Base-by-base conservation (phyloP, 2,888 invertebrate species). In the Mythimna albipuncta region DNA sequence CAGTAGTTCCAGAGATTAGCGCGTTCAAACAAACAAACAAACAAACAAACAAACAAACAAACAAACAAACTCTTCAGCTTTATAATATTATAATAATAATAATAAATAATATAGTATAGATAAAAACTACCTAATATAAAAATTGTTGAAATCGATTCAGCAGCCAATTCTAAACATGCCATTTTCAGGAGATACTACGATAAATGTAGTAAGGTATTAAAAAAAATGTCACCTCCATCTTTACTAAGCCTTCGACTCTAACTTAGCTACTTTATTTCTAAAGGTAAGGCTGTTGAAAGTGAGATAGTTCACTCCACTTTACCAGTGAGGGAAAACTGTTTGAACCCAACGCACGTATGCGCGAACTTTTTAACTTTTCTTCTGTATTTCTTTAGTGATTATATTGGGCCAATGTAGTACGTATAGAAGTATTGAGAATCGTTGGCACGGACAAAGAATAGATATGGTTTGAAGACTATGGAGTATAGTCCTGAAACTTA, bases 221-320 rank as follows among this genome's bases (percentile, higher is more conserved):
- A 58, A 62, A 54, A 38, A 76, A 63, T 89, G 75, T 87, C 93
- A 54, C 76, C 86, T 94, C 93, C 88, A 89, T 26, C 3, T 9
- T 77, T 69, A 58, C 64, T 79, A 87, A 89, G 88, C 89, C 90
- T 83, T 67, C 75, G 50, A 55, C 69, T 66, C 77, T 85, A 87
- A 87, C 86, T 86, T 76, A 74, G 93, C 94, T 93, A 94, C 93
- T 95, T 94, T 95, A 95, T 94, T 94, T 94, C 84, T 91, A 87
- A 91, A 93, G 94, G 93, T 92, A 90, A 92, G 90, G 89, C 90
- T 90, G 93, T 90, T 92, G 94, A 94, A 95, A 95, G 94, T 93
- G 93, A 94, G 94, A 95, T 94, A 95, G 95, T 93, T 93, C 91
- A 89, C 90, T 91, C 87, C 86, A 89, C 89, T 89, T 89, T 85